Evolutionary conservation across 2,888 invertebrate species (phyloP), one percentile per base, ranked within the genome.

Genomic region (Dryobotodes eremita): DNA sequence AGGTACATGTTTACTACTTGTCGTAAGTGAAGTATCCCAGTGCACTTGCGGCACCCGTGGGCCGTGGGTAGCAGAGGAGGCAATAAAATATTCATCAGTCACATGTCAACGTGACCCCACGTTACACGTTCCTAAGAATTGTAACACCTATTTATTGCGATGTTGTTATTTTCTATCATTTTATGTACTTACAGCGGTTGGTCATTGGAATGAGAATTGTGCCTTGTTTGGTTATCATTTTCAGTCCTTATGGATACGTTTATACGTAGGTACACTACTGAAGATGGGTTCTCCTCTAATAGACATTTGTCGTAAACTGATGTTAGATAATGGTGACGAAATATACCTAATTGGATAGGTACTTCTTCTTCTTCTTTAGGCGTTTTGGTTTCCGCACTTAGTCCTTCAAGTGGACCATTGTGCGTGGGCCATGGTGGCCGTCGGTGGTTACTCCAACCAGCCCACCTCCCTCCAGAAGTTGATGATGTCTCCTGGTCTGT

Each of bases 81-180:
- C 93, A 96, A 96, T 96, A 95, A 95, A 96, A 96, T 94, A 95
- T 94, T 94, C 95, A 96, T 96, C 93, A 93, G 93, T 95, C 95
- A 95, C 89, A 91, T 93, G 95, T 94, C 94, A 94, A 88, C 92
- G 92, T 92, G 92, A 93, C 92, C 92, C 90, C 91, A 91, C 88
- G 89, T 85, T 88, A 86, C 86, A 91, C 88, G 89, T 86, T 90
- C 88, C 85, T 87, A 77, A 59, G 83, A 89, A 76, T 84, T 79
- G 84, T 86, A 85, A 83, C 86, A 88, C 76, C 82, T 88, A 88
- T 88, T 91, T 80, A 82, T 75, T 88, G 88, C 89, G 87, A 82
- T 88, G 88, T 89, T 89, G 79, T 87, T 82, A 88, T 89, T 80
- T 76, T 80, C 79, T 73, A 83, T 77, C 48, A 70, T 71, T 76